phyloP scores from a whole-genome alignment of 2,888 invertebrate genomes.

The Cremastinae sp. region DNA sequence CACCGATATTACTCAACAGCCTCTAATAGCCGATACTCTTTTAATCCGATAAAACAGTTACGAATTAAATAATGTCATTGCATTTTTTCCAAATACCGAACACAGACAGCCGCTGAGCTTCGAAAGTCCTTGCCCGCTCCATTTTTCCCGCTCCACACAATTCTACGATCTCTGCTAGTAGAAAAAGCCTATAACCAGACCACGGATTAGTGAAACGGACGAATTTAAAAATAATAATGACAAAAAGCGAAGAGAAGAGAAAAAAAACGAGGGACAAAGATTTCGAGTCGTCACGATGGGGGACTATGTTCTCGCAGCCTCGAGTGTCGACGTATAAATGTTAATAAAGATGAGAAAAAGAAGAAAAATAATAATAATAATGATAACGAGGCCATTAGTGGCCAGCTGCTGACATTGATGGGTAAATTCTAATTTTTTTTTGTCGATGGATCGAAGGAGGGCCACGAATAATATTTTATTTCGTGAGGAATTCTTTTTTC shows the following conservation, averaged over 20 bases:
- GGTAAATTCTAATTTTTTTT: constrained; percentile 39
- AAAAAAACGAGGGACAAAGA: constrained; percentile 53
- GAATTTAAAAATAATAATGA: constrained; percentile 50
- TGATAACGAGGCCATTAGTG: constrained; percentile 50
- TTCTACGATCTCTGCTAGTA: constrained; percentile 52
- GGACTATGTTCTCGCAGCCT: constrained; percentile 58
- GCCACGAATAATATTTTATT: neutral
- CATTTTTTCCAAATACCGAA: constrained; percentile 49
- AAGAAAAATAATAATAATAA: constrained; percentile 16
- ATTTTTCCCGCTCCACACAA: constrained; percentile 33
- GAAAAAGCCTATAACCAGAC: constrained; percentile 55
- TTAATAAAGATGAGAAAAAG: constrained; percentile 34
- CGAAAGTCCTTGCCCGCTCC: constrained; percentile 61
- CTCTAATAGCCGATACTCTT: constrained; percentile 47
- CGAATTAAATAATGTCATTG: constrained; percentile 52
- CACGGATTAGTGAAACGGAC: constrained; percentile 60
- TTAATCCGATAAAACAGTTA: constrained; percentile 56
- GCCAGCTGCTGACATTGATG: constrained; percentile 49
- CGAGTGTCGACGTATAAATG: constrained; percentile 58
- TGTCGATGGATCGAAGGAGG: neutral
- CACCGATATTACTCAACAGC: constrained; percentile 49
- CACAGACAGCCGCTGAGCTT: constrained; percentile 57
- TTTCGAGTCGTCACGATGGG: constrained; percentile 56
- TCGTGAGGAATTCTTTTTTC: neutral
- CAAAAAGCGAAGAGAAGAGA: constrained; percentile 46